A percentile compares a stretch with the other conserved stretches of the same genome.
Conservation (phyloP, 2,888 invertebrate genomes). For the Amiota communis region DNA sequence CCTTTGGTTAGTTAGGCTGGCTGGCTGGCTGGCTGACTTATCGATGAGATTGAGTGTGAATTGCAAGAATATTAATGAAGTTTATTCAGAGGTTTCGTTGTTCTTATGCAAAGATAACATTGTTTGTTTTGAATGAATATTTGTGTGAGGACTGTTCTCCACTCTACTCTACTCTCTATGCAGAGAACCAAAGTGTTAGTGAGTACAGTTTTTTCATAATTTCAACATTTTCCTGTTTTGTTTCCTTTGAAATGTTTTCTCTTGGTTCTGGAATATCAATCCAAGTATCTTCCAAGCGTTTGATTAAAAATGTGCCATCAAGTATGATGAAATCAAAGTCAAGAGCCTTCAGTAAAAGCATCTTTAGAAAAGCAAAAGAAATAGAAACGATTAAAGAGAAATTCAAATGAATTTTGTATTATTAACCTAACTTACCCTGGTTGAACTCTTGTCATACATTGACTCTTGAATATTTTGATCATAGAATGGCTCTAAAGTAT, state of each 20-base stretch:
- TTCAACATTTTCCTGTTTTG: neutral
- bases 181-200: neutral
- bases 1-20: neutral
- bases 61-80: slow-evolving; percentile 24
- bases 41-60: neutral
- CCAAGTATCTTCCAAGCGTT: neutral
- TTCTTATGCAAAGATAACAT: neutral
- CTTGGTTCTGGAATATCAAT: neutral
- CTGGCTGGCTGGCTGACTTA: neutral
- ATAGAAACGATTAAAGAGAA: neutral
- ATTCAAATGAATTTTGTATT: neutral
- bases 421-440: slow-evolving; percentile 30
- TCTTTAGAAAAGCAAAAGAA: slow-evolving; percentile 18
- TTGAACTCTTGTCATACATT: slow-evolving; percentile 15
- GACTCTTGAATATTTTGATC: slow-evolving; percentile 36
- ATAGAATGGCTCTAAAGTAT: slow-evolving; percentile 39
- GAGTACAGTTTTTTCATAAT: neutral
- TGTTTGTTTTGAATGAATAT: neutral
- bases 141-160: neutral
- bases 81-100: slow-evolving; percentile 2
- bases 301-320: slow-evolving; percentile 40
- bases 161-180: neutral
- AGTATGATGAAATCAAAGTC: slow-evolving; percentile 42
- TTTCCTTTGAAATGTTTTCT: neutral
- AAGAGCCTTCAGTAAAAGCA: slow-evolving; percentile 36